Evolutionary conservation across 2,888 invertebrate species (phyloP), one percentile per base, ranked within the genome.

Genomic region (Ectemnius continuus): DNA sequence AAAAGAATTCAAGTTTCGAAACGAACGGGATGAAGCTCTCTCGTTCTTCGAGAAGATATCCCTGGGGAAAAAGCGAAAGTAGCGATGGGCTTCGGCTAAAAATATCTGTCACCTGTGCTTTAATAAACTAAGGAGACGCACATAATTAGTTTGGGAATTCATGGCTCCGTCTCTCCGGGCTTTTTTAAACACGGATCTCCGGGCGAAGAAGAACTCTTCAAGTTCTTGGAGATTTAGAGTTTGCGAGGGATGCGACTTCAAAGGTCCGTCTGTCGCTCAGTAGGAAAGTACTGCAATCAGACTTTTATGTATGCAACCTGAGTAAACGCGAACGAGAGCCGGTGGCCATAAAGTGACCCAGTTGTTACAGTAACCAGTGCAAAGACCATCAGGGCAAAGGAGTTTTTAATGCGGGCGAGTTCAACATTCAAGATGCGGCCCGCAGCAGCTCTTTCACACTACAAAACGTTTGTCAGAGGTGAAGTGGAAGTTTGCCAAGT

Each of bases 401-500:
- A 63, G 18, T 46, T 26, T 69, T 63, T 64, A 2, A n/a, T 8
- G n/a, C 16, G 11, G 11, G 14, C 28, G 20, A 46, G 13, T 13
- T 20, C 13, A 13, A 14, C 20, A 23, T 23, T 23, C 23, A 46
- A 16, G 2, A 18, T 4, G 20, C 36, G 36, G 36, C 36, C 36
- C 36, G 36, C 36, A 36, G 36, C 36, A 11, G 2, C 5, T 52
- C 52, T 52, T 14, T 14, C 4, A 16, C 5, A 52, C 14, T 6
- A 13, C 13, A 52, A 20, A 23, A 61, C 18, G 26, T 14, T 14
- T 36, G 14, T 1, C 28, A 6, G 52, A 56, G 52, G 26, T 48
- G 52, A 26, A 36, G 16, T 59, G 70, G 59, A 70, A 46, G 16
- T 14, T 18, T 67, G 59, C 65, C 61, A 75, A 61, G 46, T 52